Evolutionary conservation across 1,140 invertebrate genomes (phyloP).

Genomic region (Drosophila pallidifrons): DNA sequence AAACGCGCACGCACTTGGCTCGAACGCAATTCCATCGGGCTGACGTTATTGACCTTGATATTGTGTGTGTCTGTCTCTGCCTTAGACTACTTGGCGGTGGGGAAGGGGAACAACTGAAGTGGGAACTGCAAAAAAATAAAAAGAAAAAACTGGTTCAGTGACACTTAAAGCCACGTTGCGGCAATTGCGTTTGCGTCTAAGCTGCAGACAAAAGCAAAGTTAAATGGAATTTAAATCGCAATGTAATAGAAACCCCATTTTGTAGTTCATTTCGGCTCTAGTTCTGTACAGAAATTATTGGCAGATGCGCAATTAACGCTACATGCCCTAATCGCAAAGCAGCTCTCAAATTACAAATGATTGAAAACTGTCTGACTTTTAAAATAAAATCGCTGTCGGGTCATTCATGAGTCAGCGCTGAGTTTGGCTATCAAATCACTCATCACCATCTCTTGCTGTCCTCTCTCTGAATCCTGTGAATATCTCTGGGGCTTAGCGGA

Average conservation of each 20-base stretch:
- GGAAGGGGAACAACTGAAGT: constrained; percentile 8
- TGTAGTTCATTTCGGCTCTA: background rate
- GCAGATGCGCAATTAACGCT: constrained; percentile 79
- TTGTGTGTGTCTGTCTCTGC: constrained; percentile 29
- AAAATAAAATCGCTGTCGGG: constrained; percentile 46
- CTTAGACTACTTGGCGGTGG: constrained; percentile 9
- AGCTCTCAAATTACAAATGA: constrained; percentile 55
- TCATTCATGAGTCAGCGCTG: constrained; percentile 54
- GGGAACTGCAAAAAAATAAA: background rate
- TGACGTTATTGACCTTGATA: constrained; percentile 77
- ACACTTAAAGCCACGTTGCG: constrained; percentile 63
- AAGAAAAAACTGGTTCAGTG: constrained; percentile 71
- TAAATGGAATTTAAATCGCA: constrained; percentile 29
- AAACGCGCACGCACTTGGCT: constrained; percentile 37
- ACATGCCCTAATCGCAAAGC: background rate
- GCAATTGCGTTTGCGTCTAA: constrained; percentile 46
- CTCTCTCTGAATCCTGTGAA: constrained; percentile 34
- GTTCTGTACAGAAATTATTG: constrained; percentile 36
- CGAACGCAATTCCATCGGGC: constrained; percentile 34
- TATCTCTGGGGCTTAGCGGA: constrained; percentile 28
- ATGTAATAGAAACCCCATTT: constrained; percentile 53
- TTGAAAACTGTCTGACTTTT: constrained; percentile 60
- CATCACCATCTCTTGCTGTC: constrained; percentile 31
- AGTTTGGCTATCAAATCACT: constrained; percentile 70
- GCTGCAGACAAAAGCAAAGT: constrained; percentile 42